These are phyloP conservation scores for Epinephelus malabaricus DNA, from an alignment of 2,797 vertebrate genomes.

Conservation along the genomic window DNA sequence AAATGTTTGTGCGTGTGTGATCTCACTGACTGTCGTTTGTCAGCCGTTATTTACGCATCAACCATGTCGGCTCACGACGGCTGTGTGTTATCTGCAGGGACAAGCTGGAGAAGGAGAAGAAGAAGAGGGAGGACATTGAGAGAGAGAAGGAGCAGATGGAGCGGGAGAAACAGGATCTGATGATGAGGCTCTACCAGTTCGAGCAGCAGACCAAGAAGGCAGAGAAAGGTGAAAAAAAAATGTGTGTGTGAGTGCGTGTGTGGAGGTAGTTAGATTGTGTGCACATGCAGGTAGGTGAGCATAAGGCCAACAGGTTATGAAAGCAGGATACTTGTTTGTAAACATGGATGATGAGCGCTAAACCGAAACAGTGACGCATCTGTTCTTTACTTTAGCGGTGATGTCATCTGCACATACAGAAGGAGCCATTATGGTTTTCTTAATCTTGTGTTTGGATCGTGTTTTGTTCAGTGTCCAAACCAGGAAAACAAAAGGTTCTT, in stretches of 20 bases:
- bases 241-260: neutral
- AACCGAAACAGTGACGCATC: neutral
- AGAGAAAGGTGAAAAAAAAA: slow-evolving; percentile 88
- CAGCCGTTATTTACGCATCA: slow-evolving; percentile 22
- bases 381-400: neutral
- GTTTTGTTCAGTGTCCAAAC: slow-evolving; percentile 10
- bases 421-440: neutral
- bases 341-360: neutral
- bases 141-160: slow-evolving; percentile 94
- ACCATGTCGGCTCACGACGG: slow-evolving; percentile 38
- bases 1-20: neutral
- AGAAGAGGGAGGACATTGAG: slow-evolving; percentile 92
- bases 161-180: slow-evolving; percentile 92
- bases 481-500: neutral
- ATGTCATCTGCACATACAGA: neutral
- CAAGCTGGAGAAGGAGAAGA: slow-evolving; percentile 94
- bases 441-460: neutral
- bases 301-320: neutral
- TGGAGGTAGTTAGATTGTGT: neutral
- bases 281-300: slow-evolving; percentile 8
- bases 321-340: slow-evolving; percentile 22
- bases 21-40: slow-evolving; percentile 17
- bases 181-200: slow-evolving; percentile 91
- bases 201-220: slow-evolving; percentile 94
- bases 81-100: slow-evolving; percentile 87